Evolutionary conservation across 2,113 vertebrate species (phyloP), one percentile per base, ranked within the genome.

Genomic region (Circaetus gallicus): DNA sequence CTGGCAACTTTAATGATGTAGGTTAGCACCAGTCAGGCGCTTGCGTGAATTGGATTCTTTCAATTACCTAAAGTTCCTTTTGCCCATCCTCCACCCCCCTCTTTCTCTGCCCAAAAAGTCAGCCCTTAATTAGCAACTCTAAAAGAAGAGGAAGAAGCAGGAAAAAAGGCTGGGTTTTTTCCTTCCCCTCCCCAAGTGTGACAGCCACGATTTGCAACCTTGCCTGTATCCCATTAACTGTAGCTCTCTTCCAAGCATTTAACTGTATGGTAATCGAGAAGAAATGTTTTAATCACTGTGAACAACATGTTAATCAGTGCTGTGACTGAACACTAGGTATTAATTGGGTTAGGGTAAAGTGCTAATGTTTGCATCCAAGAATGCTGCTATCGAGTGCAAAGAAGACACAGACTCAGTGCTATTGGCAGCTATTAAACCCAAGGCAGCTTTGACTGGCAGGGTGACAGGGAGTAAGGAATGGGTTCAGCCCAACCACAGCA

Each of bases 1-100:
- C 98, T 98, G 98, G 98, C 98, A 98, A 98, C 98, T 99, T 99
- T 99, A 99, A 99, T 99, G 98, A 99, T 98, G 98, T 98, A 98
- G 98, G 98, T 98, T 98, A 97, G 98, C 97, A 98, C 97, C 98
- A 97, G 98, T 98, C 97, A 96, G 98, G 98, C 95, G 97, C 98
- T 98, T 98, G 97, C 98, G 98, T 98, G 98, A 98, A 98, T 98
- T 97, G 98, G 98, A 99, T 98, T 98, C 98, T 98, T 98, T 98
- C 98, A 98, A 98, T 99, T 98, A 98, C 98, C 98, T 98, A 74
- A 96, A 86, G 91, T 94, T 94, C 89, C 92, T 95, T 95, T 97
- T 93, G 85, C 87, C 93, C 77, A 79, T 94, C 93, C 89, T 96
- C 94, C 92, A 90, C 85, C 77, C 50, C 50, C 83, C 96, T 98